A percentile compares a stretch with the other conserved stretches of the same genome.
Evolutionary conservation across 2,888 invertebrate species (phyloP).

Genomic region (Nephrotoma appendiculata): DNA sequence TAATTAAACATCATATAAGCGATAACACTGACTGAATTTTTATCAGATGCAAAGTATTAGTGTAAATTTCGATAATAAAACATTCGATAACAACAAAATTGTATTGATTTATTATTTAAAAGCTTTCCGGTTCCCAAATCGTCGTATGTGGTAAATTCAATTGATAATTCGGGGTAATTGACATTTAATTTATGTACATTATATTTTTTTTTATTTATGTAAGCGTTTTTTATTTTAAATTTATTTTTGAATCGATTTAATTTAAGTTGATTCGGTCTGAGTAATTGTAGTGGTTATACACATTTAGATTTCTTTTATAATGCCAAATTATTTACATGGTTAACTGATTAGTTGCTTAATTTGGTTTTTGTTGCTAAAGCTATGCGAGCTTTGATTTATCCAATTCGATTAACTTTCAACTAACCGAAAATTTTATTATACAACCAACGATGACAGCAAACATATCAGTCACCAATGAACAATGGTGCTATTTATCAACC

Average conservation of each 20-base stretch:
- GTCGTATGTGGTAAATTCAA: neutral
- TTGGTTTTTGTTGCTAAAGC: too few species aligned
- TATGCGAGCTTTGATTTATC: too few species aligned
- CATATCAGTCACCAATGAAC: neutral
- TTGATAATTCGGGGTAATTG: neutral
- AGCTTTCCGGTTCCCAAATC: neutral
- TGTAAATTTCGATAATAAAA: neutral
- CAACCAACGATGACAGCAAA: too few species aligned
- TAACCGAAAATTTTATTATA: too few species aligned
- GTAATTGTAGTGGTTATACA: neutral
- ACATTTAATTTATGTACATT: neutral
- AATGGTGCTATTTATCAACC: neutral
- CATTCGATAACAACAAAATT: neutral
- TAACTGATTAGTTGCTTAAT: too few species aligned
- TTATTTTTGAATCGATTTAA: neutral
- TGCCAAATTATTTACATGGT: too few species aligned
- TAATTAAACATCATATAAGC: neutral
- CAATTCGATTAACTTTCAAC: too few species aligned
- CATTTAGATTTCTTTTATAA: too few species aligned
- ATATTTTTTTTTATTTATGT: neutral
- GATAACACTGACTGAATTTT: neutral
- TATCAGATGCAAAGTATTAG: neutral
- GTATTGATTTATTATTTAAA: neutral
- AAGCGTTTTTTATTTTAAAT: neutral
- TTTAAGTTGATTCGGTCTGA: neutral